A percentile compares a stretch with the other conserved stretches of the same genome.
Conservation (phyloP, 2,113 vertebrate species). For the Calyptomena viridis region DNA sequence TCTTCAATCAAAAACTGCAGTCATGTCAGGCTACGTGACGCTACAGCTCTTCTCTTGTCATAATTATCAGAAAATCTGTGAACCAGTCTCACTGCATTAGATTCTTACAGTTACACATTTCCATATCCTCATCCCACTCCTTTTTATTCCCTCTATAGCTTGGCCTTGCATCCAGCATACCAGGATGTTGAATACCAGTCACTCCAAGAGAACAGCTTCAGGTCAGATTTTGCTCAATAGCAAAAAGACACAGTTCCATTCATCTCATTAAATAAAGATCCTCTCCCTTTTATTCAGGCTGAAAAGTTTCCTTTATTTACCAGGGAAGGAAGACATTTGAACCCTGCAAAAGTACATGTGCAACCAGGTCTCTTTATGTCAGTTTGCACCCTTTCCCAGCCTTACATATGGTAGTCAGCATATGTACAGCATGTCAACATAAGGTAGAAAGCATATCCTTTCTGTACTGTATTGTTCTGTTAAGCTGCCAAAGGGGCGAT, state of each 20-base stretch:
- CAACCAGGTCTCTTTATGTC: background rate
- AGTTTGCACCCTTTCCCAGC: background rate
- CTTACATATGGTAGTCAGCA: background rate
- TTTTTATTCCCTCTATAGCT: background rate
- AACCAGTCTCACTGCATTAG: background rate
- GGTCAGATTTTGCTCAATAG: background rate
- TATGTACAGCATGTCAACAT: too few species aligned
- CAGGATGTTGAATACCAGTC: background rate
- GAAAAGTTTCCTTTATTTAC: background rate
- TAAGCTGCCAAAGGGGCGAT: background rate
- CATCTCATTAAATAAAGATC: background rate
- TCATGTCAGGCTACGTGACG: background rate
- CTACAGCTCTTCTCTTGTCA: background rate
- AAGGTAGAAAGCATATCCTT: too few species aligned
- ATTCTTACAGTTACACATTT: background rate
- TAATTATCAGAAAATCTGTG: background rate
- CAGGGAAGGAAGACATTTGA: background rate
- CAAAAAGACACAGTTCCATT: background rate
- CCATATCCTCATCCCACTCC: fast-evolving
- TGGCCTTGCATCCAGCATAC: background rate
- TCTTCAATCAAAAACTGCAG: background rate
- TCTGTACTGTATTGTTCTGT: fast-evolving
- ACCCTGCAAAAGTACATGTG: background rate
- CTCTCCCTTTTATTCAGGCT: background rate
- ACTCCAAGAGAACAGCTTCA: background rate